Conservation (phyloP, 1,140 invertebrate genomes). For the Caerostris extrusa region DNA sequence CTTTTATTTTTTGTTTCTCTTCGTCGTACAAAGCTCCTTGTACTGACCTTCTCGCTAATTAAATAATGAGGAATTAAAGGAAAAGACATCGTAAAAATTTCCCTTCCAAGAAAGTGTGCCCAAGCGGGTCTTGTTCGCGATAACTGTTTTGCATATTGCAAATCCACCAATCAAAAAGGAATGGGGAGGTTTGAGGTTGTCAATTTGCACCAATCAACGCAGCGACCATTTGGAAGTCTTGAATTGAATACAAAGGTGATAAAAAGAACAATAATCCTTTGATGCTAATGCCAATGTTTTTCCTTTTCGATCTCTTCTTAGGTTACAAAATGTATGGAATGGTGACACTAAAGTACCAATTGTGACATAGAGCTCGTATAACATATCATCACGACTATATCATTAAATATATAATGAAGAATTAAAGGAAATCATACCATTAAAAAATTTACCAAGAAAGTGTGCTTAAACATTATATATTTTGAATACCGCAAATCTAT, state of each 20-base stretch:
- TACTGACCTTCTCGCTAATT: neutral
- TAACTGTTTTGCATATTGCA: neutral
- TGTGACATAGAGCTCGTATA: too few relatives aligned
- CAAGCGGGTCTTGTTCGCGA: neutral
- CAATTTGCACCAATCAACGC: slow-evolving; percentile 1
- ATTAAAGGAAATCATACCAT: too few relatives aligned
- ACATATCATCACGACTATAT: too few relatives aligned
- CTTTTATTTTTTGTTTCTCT: neutral
- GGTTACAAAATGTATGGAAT: too few relatives aligned
- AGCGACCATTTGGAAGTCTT: neutral
- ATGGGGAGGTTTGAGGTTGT: neutral
- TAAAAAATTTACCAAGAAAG: too few relatives aligned
- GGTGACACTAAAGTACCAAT: too few relatives aligned
- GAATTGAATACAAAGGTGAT: neutral
- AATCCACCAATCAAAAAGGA: neutral
- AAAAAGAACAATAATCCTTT: too few relatives aligned
- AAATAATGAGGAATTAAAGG: slow-evolving; percentile 21
- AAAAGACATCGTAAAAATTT: neutral
- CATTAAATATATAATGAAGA: too few relatives aligned
- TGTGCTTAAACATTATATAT: too few relatives aligned
- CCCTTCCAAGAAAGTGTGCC: neutral
- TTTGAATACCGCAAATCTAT: too few relatives aligned
- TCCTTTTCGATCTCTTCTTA: too few relatives aligned
- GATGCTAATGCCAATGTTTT: too few relatives aligned
- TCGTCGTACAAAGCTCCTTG: neutral